phyloP scores from a whole-genome alignment of 2,888 invertebrate genomes.

The Tenthredo scrophulariae region DNA sequence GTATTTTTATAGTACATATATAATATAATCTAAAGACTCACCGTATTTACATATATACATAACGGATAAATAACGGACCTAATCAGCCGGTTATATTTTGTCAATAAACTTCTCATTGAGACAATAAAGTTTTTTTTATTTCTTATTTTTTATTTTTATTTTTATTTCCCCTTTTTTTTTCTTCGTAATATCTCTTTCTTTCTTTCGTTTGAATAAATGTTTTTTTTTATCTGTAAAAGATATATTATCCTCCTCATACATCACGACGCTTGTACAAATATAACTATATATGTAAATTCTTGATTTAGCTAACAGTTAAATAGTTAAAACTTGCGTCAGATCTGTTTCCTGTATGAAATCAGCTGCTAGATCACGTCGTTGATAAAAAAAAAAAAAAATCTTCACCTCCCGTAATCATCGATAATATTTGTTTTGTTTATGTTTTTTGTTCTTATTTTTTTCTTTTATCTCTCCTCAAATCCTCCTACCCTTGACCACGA shows the following conservation, averaged over 20 bases:
- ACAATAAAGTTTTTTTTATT: neutral
- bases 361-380: constrained; percentile 43
- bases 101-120: constrained; percentile 65
- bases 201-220: constrained; percentile 11
- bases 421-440: constrained; percentile 44
- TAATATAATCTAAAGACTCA: constrained; percentile 74
- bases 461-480: constrained; percentile 54
- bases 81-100: constrained; percentile 64
- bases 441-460: constrained; percentile 53
- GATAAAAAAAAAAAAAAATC: constrained; percentile 23
- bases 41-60: constrained; percentile 77
- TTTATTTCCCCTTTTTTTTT: constrained; percentile 8
- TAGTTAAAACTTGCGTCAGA: constrained; percentile 53
- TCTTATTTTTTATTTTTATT: neutral
- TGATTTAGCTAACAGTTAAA: constrained; percentile 35
- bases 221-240: constrained; percentile 27
- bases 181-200: neutral
- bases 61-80: constrained; percentile 67
- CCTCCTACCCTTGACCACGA: neutral
- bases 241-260: constrained; percentile 29
- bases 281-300: constrained; percentile 50
- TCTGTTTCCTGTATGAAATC: constrained; percentile 52
- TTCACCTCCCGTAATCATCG: constrained; percentile 20
- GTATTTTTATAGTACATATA: constrained; percentile 73
- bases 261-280: constrained; percentile 22